Evolutionary conservation across 2,888 invertebrate species (phyloP), one percentile per base, ranked within the genome.

Genomic region (Dryadula phaetusa): DNA sequence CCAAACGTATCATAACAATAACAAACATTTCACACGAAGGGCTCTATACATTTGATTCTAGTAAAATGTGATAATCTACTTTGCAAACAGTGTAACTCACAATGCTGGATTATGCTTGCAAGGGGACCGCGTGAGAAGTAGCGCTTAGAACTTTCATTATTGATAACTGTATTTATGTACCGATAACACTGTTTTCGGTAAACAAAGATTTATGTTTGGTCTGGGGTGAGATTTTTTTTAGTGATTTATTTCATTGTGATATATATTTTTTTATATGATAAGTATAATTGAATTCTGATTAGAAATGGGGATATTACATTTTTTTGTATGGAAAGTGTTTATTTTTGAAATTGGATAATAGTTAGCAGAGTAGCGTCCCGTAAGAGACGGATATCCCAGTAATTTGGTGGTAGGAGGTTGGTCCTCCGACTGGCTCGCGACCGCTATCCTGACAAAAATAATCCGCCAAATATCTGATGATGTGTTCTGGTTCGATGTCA

Each of bases 81-180:
- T 66, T 64, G 56, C 64, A 70, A 67, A 64, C 63, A 65, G 56
- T 67, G 58, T 66, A 62, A 58, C 56, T 69, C 47, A 65, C 68
- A 69, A 66, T 69, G 28, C 46, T 37, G 71, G 67, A 66, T 68
- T 70, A 70, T 62, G 62, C 14, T 22, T 60, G 16, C 28, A 60
- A 32, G 28, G 60, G 61, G 66, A 62, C 52, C 40, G 63, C 67
- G 70, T 73, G 74, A 62, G 72, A 58, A 64, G 58, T 37, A 63
- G 62, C 64, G 62, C 69, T 64, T 37, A 62, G 61, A 46, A 28
- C 63, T 64, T 71, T 63, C 52, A 72, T 73, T 74, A 75, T 73
- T 70, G 70, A 73, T 70, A 65, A 63, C 49, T 54, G 66, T 70
- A 71, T 72, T 71, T 72, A 28, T 28, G 28, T 28, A 34, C 6